phyloP scores from a whole-genome alignment of 35 echinoderm and acorn worm genomes.

The Lytechinus variegatus region DNA sequence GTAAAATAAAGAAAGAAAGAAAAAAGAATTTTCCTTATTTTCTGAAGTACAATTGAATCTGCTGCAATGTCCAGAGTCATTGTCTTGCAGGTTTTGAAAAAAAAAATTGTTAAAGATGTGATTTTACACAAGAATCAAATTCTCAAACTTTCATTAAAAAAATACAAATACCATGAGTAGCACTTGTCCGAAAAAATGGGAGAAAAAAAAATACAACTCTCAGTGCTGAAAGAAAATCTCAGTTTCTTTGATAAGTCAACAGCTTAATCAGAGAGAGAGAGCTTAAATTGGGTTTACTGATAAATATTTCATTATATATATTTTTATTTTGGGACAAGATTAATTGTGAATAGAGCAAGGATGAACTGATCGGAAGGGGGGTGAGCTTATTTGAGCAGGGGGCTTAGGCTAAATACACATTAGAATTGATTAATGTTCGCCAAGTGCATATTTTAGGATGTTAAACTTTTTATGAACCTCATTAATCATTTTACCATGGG shows the following conservation, averaged over 20 bases:
- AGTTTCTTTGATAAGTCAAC: not conserved
- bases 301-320: not conserved
- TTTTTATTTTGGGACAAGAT: not conserved
- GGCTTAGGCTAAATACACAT: constrained; percentile 1
- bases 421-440: not conserved
- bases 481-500: not conserved
- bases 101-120: too few relatives aligned
- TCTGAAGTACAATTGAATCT: too few relatives aligned
- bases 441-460: constrained; percentile 4
- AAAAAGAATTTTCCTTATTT: too few relatives aligned
- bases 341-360: not conserved
- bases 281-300: not conserved
- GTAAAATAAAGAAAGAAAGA: too few relatives aligned
- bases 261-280: not conserved
- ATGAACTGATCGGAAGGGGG: not conserved
- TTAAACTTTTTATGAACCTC: not conserved
- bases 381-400: not conserved
- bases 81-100: too few relatives aligned
- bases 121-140: too few relatives aligned
- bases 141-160: too few relatives aligned
- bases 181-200: too few relatives aligned
- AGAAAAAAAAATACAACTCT: not conserved
- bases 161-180: too few relatives aligned
- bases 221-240: not conserved
- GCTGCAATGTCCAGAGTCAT: too few relatives aligned